A percentile compares a stretch with the other conserved stretches of the same genome.
Conservation (phyloP, 2,113 vertebrate genomes). For the Callorhinus ursinus region DNA sequence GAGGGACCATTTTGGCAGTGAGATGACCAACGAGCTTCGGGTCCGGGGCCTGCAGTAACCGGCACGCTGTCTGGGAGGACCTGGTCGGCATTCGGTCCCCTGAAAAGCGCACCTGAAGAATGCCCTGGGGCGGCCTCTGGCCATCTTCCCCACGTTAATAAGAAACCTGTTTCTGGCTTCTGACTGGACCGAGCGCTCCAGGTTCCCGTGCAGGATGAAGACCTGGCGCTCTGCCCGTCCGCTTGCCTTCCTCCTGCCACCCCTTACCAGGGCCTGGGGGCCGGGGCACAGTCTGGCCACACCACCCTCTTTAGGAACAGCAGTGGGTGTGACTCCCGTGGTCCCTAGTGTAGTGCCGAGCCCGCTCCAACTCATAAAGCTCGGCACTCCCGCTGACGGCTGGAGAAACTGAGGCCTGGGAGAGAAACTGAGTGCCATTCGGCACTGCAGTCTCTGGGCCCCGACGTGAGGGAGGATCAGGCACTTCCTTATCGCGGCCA, state of each 20-base stretch:
- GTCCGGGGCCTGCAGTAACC: neutral
- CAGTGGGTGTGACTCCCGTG: rapidly evolving
- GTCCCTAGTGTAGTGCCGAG: neutral
- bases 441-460: rapidly evolving
- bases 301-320: no score
- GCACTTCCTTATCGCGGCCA: neutral
- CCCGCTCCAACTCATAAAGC: no score
- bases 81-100: neutral
- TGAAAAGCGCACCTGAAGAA: neutral
- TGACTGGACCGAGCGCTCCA: neutral
- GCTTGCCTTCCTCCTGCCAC: rapidly evolving
- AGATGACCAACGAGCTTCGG: neutral
- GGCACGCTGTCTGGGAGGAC: neutral
- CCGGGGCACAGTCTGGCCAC: neutral
- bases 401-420: neutral
- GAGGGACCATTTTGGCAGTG: neutral
- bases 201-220: neutral
- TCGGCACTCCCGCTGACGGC: rapidly evolving
- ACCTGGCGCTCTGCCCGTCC: neutral
- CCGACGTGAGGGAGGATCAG: neutral
- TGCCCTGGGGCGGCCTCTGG: neutral
- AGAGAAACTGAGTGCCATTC: rapidly evolving
- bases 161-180: neutral
- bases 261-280: neutral
- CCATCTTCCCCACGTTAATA: rapidly evolving